These are phyloP conservation scores for Pygoscelis antarcticus DNA, from an alignment of 2,113 vertebrate species.

Conservation along the genomic window DNA sequence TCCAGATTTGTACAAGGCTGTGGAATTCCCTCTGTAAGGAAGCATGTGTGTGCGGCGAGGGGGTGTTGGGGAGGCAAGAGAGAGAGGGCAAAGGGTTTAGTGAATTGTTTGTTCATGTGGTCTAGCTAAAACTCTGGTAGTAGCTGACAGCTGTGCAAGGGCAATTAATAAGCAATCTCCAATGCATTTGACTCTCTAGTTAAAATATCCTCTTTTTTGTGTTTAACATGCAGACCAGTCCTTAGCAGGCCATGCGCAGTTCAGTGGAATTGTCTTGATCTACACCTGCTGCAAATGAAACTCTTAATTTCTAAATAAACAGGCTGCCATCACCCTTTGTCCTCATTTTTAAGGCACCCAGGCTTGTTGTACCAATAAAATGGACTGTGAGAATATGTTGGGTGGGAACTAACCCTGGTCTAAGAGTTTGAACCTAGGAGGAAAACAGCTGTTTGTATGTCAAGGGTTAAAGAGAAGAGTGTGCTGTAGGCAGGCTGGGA, in stretches of 20 bases:
- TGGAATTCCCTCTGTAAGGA: not conserved
- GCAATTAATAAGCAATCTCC: not conserved
- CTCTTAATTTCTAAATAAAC: not conserved
- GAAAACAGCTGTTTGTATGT: too few species aligned
- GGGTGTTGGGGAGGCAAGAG: not conserved
- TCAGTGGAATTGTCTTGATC: not conserved
- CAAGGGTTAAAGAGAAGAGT: too few species aligned
- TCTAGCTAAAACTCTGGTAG: not conserved
- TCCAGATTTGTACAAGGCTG: not conserved
- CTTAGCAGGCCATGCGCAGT: not conserved
- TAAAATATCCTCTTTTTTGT: not conserved
- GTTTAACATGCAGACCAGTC: not conserved
- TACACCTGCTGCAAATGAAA: not conserved
- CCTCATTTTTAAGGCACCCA: not conserved
- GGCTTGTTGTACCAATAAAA: not conserved
- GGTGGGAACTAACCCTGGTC: not conserved
- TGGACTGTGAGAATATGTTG: not conserved
- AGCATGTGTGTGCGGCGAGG: accelerated
- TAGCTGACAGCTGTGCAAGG: not conserved
- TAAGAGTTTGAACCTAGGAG: not conserved
- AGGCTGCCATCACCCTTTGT: not conserved
- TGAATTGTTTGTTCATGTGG: not conserved
- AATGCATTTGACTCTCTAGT: not conserved
- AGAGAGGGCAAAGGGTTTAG: not conserved
- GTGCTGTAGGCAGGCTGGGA: not conserved